These are phyloP conservation scores for Cydia pomonella DNA, from an alignment of 1,140 invertebrate species.

Conservation along the genomic window DNA sequence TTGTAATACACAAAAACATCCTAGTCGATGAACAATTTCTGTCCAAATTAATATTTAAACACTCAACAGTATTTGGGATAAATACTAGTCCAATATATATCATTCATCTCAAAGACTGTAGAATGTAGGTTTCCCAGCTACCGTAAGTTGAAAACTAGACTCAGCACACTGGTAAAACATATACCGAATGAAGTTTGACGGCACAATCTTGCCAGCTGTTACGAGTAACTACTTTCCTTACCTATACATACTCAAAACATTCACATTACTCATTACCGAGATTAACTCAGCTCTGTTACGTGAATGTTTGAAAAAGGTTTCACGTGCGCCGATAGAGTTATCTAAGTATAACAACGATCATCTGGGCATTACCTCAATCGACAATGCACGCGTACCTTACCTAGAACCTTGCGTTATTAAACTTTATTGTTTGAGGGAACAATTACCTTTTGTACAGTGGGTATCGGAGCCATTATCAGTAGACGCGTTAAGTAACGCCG, in stretches of 20 bases:
- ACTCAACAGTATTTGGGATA: no score
- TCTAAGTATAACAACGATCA: conserved; percentile 55
- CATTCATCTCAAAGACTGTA: no score
- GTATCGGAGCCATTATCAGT: conserved; percentile 63
- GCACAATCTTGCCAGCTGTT: conserved; percentile 2
- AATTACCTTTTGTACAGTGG: conserved; percentile 74
- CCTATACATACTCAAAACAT: background rate
- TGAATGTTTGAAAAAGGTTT: conserved; percentile 40
- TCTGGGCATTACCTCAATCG: conserved; percentile 39
- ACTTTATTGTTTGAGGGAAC: conserved; percentile 75
- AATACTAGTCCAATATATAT: no score
- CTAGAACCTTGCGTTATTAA: conserved; percentile 69
- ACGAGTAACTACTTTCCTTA: background rate
- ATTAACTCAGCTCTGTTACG: conserved; percentile 34
- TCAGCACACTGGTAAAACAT: background rate
- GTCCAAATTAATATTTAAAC: no score
- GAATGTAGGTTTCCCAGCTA: no score
- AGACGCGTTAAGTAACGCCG: conserved; percentile 58
- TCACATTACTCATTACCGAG: conserved; percentile 13
- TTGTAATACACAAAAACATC: no score
- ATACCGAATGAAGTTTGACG: background rate
- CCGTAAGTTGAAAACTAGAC: background rate
- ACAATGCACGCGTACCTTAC: conserved; percentile 55
- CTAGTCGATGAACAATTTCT: no score
- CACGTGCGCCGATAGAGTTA: conserved; percentile 46